Percentiles rank a stretch among this genome's conserved stretches.
These are phyloP conservation scores for Varroa destructor DNA, from an alignment of 1,140 invertebrate species.

Conservation along the genomic window DNA sequence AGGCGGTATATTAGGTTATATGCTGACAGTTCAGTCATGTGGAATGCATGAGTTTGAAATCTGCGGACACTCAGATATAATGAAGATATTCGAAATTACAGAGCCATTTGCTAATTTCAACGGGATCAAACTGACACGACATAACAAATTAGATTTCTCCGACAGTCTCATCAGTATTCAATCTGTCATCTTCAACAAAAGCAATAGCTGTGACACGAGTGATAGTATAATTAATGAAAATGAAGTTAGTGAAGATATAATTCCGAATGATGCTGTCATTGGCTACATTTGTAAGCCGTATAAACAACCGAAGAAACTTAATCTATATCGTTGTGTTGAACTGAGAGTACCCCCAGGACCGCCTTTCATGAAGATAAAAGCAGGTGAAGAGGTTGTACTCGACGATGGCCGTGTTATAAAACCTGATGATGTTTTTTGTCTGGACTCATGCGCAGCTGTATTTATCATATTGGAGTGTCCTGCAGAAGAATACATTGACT, in stretches of 20 bases:
- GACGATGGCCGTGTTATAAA: conserved; percentile 51
- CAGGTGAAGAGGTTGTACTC: conserved; percentile 60
- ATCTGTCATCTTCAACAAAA: conserved; percentile 22
- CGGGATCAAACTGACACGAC: conserved; percentile 20
- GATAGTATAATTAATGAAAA: too few relatives aligned
- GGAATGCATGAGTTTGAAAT: conserved; percentile 64
- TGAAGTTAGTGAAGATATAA: not conserved
- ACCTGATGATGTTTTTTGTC: conserved; percentile 61
- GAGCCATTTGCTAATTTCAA: conserved; percentile 13
- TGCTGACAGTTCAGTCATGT: conserved; percentile 66
- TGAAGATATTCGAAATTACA: conserved; percentile 3
- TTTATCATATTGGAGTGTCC: conserved; percentile 66
- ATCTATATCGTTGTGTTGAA: conserved; percentile 64
- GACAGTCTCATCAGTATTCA: conserved; percentile 30
- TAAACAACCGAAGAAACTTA: conserved; percentile 54
- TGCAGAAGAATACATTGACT: conserved; percentile 51
- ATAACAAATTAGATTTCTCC: conserved; percentile 7
- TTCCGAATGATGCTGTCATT: conserved; percentile 28
- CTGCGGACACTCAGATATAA: conserved; percentile 55
- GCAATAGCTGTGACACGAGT: too few relatives aligned
- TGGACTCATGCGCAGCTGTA: conserved; percentile 53
- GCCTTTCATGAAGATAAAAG: conserved; percentile 63
- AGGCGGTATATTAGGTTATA: conserved; percentile 66
- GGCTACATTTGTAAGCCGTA: conserved; percentile 48
- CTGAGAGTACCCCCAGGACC: conserved; percentile 67